A percentile compares a stretch with the other conserved stretches of the same genome.
Evolutionary conservation across 1,140 invertebrate genomes (phyloP).

Genomic region (Agrilus planipennis): DNA sequence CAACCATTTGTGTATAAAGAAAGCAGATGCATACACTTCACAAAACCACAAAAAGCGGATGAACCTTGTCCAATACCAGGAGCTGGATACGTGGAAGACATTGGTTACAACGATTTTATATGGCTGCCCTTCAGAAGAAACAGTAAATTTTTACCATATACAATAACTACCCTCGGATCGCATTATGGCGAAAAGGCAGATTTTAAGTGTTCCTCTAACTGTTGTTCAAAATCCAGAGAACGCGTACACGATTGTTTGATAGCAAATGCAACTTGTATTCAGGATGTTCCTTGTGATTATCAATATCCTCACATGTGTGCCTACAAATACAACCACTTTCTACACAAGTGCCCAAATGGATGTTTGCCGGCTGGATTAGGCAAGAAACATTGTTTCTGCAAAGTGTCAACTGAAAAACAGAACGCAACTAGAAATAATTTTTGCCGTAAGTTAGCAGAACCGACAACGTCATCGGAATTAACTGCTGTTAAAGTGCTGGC

Average conservation of each 20-base stretch:
- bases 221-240: background rate
- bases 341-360: constrained; percentile 11
- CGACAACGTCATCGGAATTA: constrained; percentile 4
- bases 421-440: background rate
- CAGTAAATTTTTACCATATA: background rate
- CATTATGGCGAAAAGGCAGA: background rate
- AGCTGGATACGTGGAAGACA: background rate
- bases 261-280: background rate
- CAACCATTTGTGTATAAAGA: constrained; percentile 3
- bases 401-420: constrained; percentile 6
- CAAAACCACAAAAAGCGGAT: constrained; percentile 8
- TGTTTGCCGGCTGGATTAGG: constrained; percentile 10
- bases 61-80: constrained; percentile 1
- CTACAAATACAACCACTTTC: constrained; percentile 2
- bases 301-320: background rate
- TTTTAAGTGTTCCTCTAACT: too few relatives aligned
- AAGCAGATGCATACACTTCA: constrained; percentile 8
- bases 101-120: background rate
- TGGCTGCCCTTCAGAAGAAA: constrained; percentile 11
- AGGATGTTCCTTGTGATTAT: constrained; percentile 1
- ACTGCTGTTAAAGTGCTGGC: constrained; percentile 8
- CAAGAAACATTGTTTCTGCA: constrained; percentile 15
- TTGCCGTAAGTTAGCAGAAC: constrained; percentile 6
- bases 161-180: constrained; percentile 1
- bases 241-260: constrained; percentile 1